A percentile compares a stretch with the other conserved stretches of the same genome.
phyloP scores from a whole-genome alignment of 2,797 vertebrate genomes.

The Scolopax rusticola region DNA sequence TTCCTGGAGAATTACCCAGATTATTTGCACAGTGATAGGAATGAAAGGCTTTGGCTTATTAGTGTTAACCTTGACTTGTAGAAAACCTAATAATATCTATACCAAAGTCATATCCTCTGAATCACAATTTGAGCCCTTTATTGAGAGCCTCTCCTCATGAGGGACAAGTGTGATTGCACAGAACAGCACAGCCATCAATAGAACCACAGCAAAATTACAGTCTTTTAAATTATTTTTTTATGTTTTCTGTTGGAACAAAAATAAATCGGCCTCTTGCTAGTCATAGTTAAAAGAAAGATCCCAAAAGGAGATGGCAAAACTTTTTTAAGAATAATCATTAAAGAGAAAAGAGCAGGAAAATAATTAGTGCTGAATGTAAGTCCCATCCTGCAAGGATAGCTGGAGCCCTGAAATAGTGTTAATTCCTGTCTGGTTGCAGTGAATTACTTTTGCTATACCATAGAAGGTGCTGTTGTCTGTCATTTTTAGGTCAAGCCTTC shows the following conservation, averaged over 20 bases:
- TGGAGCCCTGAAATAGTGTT: slow-evolving; percentile 7
- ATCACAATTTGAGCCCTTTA: background rate
- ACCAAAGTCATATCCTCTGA: background rate
- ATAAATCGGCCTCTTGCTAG: background rate
- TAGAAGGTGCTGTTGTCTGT: background rate
- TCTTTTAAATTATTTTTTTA: background rate
- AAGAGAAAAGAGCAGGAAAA: background rate
- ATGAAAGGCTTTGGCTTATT: background rate
- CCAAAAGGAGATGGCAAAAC: background rate
- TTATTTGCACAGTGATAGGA: background rate
- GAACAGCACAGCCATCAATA: background rate
- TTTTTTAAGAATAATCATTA: background rate
- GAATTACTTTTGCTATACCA: slow-evolving; percentile 1
- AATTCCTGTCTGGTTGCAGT: slow-evolving; percentile 22
- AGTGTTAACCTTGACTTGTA: background rate
- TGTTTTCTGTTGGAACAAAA: background rate
- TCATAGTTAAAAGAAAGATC: background rate
- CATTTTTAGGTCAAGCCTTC: slow-evolving; percentile 9
- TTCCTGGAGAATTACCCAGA: background rate
- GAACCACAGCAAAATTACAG: background rate
- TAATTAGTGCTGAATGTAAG: background rate
- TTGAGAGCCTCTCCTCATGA: background rate
- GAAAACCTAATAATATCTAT: background rate
- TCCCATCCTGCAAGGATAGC: background rate
- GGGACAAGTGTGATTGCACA: background rate